These are phyloP conservation scores for Pseudopleuronectes americanus DNA, from an alignment of 2,797 vertebrate species.

Conservation along the genomic window DNA sequence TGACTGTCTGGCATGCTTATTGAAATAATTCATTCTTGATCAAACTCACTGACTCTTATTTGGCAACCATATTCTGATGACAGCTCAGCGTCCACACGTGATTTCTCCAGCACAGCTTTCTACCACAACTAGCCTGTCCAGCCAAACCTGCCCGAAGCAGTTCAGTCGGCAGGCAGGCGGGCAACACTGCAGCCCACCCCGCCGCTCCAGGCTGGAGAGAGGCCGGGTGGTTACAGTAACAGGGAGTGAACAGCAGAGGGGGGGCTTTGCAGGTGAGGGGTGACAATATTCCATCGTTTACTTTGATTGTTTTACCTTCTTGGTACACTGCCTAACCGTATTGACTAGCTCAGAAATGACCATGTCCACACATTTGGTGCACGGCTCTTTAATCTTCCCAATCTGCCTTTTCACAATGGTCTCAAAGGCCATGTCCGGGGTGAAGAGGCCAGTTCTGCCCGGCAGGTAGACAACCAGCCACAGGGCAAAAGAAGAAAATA, in stretches of 20 bases:
- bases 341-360: conserved; percentile 99
- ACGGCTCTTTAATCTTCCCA: conserved; percentile 99
- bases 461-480: conserved; percentile 73
- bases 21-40: no score
- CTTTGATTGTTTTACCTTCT: conserved; percentile 91
- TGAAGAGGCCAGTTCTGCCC: conserved; percentile 99
- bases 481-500: conserved; percentile 52
- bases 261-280: conserved; percentile 54
- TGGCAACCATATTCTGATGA: conserved; percentile 60
- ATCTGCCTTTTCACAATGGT: conserved; percentile 99
- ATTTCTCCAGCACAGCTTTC: conserved; percentile 64
- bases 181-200: conserved; percentile 53
- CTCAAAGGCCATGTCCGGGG: conserved; percentile 99
- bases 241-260: conserved; percentile 59
- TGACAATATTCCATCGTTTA: conserved; percentile 46
- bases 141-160: conserved; percentile 60
- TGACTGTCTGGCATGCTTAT: no score
- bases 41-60: neutral
- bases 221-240: conserved; percentile 50
- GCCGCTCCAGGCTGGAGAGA: conserved; percentile 60
- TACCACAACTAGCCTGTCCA: conserved; percentile 65
- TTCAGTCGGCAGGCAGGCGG: conserved; percentile 55
- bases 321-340: conserved; percentile 99
- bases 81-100: conserved; percentile 70
- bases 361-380: conserved; percentile 99